Evolutionary conservation across 2,113 vertebrate species (phyloP).

Genomic region (Panthera uncia): DNA sequence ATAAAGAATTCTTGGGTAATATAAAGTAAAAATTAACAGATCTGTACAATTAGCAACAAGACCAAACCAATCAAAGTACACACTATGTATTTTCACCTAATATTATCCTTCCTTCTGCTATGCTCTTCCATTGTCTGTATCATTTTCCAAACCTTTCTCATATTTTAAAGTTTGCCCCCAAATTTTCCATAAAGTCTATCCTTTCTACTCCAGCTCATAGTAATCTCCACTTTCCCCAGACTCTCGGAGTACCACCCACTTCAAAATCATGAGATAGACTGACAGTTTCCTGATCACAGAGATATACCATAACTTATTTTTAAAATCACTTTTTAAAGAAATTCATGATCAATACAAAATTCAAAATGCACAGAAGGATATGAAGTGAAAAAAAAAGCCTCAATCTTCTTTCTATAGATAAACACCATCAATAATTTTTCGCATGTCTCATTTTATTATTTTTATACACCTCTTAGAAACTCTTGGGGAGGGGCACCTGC

Average conservation of each 20-base stretch:
- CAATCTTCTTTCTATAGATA: background rate
- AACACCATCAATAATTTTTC: background rate
- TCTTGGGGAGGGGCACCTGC: background rate
- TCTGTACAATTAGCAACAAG: background rate
- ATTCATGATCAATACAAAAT: background rate
- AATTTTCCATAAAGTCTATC: background rate
- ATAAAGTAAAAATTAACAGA: background rate
- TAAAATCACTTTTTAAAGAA: background rate
- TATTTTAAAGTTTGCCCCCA: background rate
- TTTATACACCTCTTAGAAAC: background rate
- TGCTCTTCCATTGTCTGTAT: background rate
- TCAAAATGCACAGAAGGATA: background rate
- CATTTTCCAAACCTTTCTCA: background rate
- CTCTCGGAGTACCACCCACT: background rate
- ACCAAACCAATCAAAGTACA: background rate
- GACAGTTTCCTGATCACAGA: background rate
- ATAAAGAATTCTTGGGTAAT: background rate
- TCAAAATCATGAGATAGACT: background rate
- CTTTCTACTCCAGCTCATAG: background rate
- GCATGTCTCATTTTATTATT: background rate
- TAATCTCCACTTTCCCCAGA: background rate
- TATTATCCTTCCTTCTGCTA: background rate
- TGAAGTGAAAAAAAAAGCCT: background rate
- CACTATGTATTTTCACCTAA: background rate
- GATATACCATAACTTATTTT: background rate